phyloP scores from a whole-genome alignment of 2,888 invertebrate genomes.

The Scotopteryx bipunctaria region DNA sequence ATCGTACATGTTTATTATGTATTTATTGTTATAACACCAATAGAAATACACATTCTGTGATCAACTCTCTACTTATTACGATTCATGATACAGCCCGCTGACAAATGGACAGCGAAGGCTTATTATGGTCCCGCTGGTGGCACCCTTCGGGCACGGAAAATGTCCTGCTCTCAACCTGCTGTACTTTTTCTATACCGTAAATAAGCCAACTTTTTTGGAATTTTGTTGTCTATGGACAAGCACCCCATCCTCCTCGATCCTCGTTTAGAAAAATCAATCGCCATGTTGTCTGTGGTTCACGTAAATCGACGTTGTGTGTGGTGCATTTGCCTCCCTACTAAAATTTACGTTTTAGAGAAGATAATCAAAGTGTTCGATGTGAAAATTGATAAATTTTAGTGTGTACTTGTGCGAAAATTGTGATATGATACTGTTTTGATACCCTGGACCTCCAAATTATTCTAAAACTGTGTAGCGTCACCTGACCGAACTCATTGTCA shows the following conservation, averaged over 20 bases:
- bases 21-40: too few relatives aligned
- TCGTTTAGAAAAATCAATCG: not conserved
- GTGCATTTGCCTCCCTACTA: conserved; percentile 75
- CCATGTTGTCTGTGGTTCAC: conserved; percentile 56
- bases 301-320: conserved; percentile 67
- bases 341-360: conserved; percentile 67
- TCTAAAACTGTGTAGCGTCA: conserved; percentile 75
- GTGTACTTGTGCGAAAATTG: conserved; percentile 43
- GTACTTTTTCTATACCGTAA: too few relatives aligned
- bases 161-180: too few relatives aligned
- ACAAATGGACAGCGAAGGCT: too few relatives aligned
- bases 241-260: too few relatives aligned
- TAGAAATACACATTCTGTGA: too few relatives aligned
- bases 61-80: too few relatives aligned
- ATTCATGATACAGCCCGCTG: too few relatives aligned
- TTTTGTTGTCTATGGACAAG: not conserved
- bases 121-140: too few relatives aligned
- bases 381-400: conserved; percentile 43
- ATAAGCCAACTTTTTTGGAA: not conserved
- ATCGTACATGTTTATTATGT: too few relatives aligned
- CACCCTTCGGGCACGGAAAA: too few relatives aligned
- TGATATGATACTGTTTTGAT: conserved; percentile 48
- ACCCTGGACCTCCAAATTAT: conserved; percentile 46
- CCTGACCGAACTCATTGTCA: conserved; percentile 83
- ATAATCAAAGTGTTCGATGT: conserved; percentile 45